phyloP scores from a whole-genome alignment of 2,888 invertebrate species.

The Ferdinandea cuprea region DNA sequence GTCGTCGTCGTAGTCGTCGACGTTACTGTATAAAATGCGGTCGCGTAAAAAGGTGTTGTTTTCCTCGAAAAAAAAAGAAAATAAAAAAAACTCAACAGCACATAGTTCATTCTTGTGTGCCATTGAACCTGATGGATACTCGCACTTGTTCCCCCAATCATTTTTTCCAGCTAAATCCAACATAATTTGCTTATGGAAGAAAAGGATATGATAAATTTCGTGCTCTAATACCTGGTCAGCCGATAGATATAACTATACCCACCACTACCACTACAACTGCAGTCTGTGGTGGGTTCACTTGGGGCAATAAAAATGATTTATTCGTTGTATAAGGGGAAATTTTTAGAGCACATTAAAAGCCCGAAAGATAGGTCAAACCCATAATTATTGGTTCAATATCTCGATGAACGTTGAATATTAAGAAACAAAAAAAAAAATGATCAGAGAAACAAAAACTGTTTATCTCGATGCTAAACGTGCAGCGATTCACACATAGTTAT shows the following conservation, averaged over 20 bases:
- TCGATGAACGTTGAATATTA: conserved; percentile 64
- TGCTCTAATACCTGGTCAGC: conserved; percentile 24
- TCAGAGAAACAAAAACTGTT: not conserved
- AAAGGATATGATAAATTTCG: conserved; percentile 61
- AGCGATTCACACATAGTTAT: conserved; percentile 68
- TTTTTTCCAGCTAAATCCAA: conserved; percentile 32
- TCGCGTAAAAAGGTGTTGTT: conserved; percentile 61
- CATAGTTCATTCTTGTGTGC: conserved; percentile 50
- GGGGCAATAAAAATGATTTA: conserved; percentile 74
- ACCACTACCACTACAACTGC: not conserved
- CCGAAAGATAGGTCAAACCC: conserved; percentile 73
- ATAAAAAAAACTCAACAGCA: conserved; percentile 15
- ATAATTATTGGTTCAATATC: conserved; percentile 73
- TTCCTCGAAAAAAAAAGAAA: conserved; percentile 58
- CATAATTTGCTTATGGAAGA: conserved; percentile 64
- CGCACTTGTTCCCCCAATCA: conserved; percentile 39
- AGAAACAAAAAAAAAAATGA: conserved; percentile 27
- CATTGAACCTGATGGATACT: conserved; percentile 63
- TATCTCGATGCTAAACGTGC: conserved; percentile 27
- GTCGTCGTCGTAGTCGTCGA: conserved; percentile 8
- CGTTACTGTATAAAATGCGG: conserved; percentile 45
- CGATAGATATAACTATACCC: no score
- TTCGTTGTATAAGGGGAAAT: conserved; percentile 73
- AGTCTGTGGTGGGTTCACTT: conserved; percentile 44
- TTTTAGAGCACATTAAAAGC: conserved; percentile 71